These are phyloP conservation scores for Bombus haemorrhoidalis DNA, from an alignment of 1,140 invertebrate species.

Conservation along the genomic window DNA sequence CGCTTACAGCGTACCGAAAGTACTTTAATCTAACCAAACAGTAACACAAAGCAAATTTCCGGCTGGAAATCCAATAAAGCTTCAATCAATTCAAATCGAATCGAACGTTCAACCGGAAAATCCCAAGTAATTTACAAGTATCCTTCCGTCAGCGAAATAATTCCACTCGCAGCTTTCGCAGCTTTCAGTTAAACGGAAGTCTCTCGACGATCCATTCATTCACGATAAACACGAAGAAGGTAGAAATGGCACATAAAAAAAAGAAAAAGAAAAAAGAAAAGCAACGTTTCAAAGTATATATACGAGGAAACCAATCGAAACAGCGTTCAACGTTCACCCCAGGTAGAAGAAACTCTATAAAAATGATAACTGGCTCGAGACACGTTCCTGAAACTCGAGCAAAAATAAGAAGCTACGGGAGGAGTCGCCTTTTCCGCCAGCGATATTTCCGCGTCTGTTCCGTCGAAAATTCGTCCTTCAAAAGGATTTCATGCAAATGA, in stretches of 20 bases:
- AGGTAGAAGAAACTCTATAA: background rate
- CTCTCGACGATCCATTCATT: background rate
- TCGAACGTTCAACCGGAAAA: background rate
- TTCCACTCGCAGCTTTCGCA: background rate
- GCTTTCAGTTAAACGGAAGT: background rate
- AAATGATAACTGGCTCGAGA: background rate
- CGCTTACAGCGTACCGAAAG: no score
- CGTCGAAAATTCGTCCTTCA: conserved; percentile 25
- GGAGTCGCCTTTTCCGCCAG: background rate
- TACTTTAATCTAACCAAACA: background rate
- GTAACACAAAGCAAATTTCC: background rate
- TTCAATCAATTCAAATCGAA: background rate
- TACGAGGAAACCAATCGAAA: background rate
- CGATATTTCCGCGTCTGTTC: conserved; percentile 1
- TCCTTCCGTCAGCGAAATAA: background rate
- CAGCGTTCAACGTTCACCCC: background rate
- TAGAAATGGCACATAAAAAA: no score
- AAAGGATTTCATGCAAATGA: conserved; percentile 39
- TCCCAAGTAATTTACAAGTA: background rate
- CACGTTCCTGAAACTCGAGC: background rate
- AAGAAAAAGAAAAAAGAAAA: background rate
- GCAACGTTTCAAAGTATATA: background rate
- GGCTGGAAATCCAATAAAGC: background rate
- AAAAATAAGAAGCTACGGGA: conserved; percentile 21
- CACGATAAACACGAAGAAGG: background rate